These are phyloP conservation scores for Pipistrellus pygmaeus DNA, from an alignment of 2,797 vertebrate species.

Conservation along the genomic window DNA sequence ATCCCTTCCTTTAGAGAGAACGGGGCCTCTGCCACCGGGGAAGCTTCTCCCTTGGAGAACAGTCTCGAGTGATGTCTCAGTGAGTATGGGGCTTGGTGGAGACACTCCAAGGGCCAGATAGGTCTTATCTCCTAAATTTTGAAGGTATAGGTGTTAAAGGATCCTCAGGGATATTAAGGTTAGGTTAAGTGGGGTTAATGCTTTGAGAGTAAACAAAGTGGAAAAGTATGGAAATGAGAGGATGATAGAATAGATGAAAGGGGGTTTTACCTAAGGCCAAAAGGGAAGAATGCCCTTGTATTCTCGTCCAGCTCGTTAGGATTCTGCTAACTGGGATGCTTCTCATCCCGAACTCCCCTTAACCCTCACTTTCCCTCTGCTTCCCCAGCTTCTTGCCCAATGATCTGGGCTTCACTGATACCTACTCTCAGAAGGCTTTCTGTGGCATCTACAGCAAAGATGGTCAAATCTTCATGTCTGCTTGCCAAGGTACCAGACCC, in stretches of 20 bases:
- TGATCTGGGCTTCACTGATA: conserved; percentile 92
- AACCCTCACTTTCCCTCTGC: conserved; percentile 46
- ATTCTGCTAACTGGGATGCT: background rate
- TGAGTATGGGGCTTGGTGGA: conserved; percentile 86
- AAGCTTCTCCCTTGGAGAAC: conserved; percentile 96
- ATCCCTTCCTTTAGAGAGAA: conserved; percentile 90
- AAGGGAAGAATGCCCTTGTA: background rate
- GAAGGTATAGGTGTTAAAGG: conserved; percentile 27
- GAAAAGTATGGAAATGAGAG: conserved; percentile 1
- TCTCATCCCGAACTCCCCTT: background rate
- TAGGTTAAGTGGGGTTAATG: conserved; percentile 49
- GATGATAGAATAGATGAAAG: background rate
- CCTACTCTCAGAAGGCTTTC: conserved; percentile 96
- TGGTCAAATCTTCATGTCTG: conserved; percentile 94
- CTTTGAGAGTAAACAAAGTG: conserved; percentile 3
- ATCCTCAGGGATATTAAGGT: conserved; percentile 19
- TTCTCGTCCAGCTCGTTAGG: background rate
- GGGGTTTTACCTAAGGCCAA: background rate
- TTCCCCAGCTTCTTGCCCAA: conserved; percentile 95
- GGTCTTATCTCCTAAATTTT: conserved; percentile 12
- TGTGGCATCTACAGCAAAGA: conserved; percentile 95
- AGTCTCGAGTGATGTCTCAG: conserved; percentile 93
- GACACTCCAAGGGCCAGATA: conserved; percentile 46
- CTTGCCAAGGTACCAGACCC: conserved; percentile 93
- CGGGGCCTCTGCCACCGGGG: conserved; percentile 92